Evolutionary conservation across 2,888 invertebrate species (phyloP), one percentile per base, ranked within the genome.

Genomic region (Parelbella ahira): DNA sequence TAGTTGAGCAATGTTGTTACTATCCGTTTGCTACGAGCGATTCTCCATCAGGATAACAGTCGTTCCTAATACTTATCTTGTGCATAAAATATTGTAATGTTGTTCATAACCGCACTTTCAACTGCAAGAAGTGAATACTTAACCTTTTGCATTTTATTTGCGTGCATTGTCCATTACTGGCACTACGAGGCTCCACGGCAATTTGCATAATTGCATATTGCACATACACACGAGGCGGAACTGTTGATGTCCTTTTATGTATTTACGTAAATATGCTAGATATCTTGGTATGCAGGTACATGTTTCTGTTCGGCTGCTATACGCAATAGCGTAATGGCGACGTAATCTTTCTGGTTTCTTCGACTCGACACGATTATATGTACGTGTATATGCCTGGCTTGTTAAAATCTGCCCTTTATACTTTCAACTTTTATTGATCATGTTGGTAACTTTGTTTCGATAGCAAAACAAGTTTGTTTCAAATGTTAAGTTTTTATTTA

Each of bases 141-240:
- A 49, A 54, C 46, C 49, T n/a, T 55, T 55, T 56, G 37, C 36
- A 33, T 32, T 25, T 44, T 25, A 28, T 51, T 43, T 44, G 42
- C 47, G 43, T 53, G 46, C 48, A 36, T 50, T 47, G 51, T 49
- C 49, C 52, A 54, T 53, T 53, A 53, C 48, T 48, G 48, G 39
- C 42, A 37, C 32, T 33, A 19, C 38, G 47, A 49, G 47, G 48
- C 47, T 44, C 47, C 45, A 30, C 38, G 45, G 24, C 37, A 45
- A 56, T 58, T 49, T 52, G 49, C 51, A 59, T 58, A 54, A 59
- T 56, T 52, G 53, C 53, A 49, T 51, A 49, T 50, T 48, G 48
- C 48, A 49, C 45, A 37, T 44, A 38, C 36, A 42, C 44, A 38
- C 48, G 34, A 47, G 45, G 41, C 45, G 45, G 47, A 49, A 50